Evolutionary conservation across 1,140 invertebrate genomes (phyloP), one percentile per base, ranked within the genome.

Genomic region (Drosophila asahinai): DNA sequence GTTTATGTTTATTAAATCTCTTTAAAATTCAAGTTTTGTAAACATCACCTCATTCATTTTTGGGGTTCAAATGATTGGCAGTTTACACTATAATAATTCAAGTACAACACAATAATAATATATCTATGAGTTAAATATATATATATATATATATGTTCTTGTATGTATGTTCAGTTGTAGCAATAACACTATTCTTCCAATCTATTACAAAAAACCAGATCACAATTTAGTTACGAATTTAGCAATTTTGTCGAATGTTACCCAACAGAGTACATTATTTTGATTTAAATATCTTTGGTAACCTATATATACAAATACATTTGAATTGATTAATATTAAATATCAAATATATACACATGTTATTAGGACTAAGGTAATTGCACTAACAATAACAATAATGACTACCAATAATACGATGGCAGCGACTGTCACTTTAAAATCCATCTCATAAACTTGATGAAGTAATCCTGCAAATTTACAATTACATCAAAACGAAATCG

Each of bases 371-470:
- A 76, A 47, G 49, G 62, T 68, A 77, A 80, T 66, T 83, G 51
- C 59, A 78, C 65, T 78, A 78, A 77, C 58, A 73, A 83, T 65
- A 80, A 72, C 68, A 55, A 65, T 77, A 77, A 74, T 57, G 55
- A 77, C 64, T 77, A 77, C 75, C 65, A 77, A 65, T 77, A 86
- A 86, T 91, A 79, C 77, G 86, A 87, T 89, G 78, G 86, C 82
- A 78, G 91, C 84, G 52, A 80, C 83, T 86, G 83, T 89, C 83
- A 92, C 83, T 92, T 92, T 91, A 92, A 92, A 72, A 92, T 92
- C 91, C 91, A 92, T 91, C 91, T 92, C 91, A 92, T 87, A 70
- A 92, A 92, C 80, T 92, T 92, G 84, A 89, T 91, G 80, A 92
- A 81, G 84, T 91, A 92, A 75, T 92, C 91, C 91, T 92, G 91